Evolutionary conservation across 1,140 invertebrate genomes (phyloP), one percentile per base, ranked within the genome.

Genomic region (Ceratitis capitata): DNA sequence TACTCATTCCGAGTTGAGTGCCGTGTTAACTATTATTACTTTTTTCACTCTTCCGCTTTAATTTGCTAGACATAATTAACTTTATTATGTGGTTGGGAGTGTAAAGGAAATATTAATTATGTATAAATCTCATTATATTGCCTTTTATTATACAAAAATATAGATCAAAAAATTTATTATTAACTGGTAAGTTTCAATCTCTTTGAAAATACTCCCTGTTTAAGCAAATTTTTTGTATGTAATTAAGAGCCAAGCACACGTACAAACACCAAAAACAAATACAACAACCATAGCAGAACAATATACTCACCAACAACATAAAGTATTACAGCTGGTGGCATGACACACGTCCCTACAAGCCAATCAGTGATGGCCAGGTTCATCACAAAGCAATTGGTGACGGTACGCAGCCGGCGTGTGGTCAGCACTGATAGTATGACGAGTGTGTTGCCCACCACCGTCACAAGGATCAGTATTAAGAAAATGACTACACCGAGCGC

Each of bases 351-450:
- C 0, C 97, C 97, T 1, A 98, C 97, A 82, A 97, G 92, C 91
- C 97, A 94, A 93, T 98, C 97, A 45, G 97, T 96, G 1, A 96
- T 95, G 1, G 97, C 97, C 87, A 98, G 92, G 53, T 96, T 98
- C 58, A 97, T 97, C 29, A 98, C 95, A 91, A 98, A 97, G 92
- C 97, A 98, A 92, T 98, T 98, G 78, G 97, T 98, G n/a, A 98
- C 97, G 19, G 96, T 97, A 64, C 97, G 94, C 78, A 98, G 92
- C 84, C 97, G 94, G 87, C 96, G 94, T 74, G 97, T 98, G 16
- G 95, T 98, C 87, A 96, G 94, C 9, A 98, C 97, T 1, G 97
- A 96, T 0, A 96, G 93, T 78, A 98, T 98, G 19, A 98, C 97
- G 84, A 98, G 93, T 3, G 96, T 95, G 92, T 98, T 98, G 84